phyloP scores from a whole-genome alignment of 2,888 invertebrate genomes.

The Callosobruchus maculatus region DNA sequence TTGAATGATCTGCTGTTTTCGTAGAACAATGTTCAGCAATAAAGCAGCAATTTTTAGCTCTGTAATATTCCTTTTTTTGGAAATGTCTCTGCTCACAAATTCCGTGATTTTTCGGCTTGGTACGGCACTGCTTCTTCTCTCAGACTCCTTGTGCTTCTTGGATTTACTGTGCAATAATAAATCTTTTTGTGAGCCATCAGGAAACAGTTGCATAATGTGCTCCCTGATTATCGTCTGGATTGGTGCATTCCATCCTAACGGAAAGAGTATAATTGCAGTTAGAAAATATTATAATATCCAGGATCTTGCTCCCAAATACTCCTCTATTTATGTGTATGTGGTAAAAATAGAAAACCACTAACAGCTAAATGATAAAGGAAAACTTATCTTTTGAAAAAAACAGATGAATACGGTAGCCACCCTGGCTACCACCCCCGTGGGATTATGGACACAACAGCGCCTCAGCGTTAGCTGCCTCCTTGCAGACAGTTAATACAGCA shows the following conservation, averaged over 20 bases:
- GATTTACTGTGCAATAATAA: background rate
- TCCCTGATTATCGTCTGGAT: background rate
- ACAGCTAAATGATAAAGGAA: too few species aligned
- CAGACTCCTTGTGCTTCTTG: background rate
- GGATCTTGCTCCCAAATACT: too few species aligned
- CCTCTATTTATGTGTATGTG: too few species aligned
- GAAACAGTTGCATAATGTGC: constrained; percentile 3
- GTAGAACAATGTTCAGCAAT: constrained; percentile 17
- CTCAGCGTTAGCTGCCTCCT: too few species aligned
- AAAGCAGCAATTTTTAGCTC: constrained; percentile 7
- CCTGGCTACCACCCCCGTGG: too few species aligned
- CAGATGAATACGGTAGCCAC: too few species aligned
- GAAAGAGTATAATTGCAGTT: background rate
- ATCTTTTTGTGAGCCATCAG: constrained; percentile 6
- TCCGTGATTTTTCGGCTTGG: constrained; percentile 3
- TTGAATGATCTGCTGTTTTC: constrained; percentile 12
- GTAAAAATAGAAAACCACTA: too few species aligned
- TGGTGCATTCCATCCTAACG: background rate
- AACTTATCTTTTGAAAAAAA: too few species aligned
- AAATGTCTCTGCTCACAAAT: background rate
- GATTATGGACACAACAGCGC: too few species aligned
- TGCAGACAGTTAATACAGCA: too few species aligned
- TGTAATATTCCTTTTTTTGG: background rate
- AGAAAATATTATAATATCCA: too few species aligned
- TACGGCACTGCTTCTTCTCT: background rate